Conservation (phyloP, 1,140 invertebrate genomes). For the Chymomyza costata region DNA sequence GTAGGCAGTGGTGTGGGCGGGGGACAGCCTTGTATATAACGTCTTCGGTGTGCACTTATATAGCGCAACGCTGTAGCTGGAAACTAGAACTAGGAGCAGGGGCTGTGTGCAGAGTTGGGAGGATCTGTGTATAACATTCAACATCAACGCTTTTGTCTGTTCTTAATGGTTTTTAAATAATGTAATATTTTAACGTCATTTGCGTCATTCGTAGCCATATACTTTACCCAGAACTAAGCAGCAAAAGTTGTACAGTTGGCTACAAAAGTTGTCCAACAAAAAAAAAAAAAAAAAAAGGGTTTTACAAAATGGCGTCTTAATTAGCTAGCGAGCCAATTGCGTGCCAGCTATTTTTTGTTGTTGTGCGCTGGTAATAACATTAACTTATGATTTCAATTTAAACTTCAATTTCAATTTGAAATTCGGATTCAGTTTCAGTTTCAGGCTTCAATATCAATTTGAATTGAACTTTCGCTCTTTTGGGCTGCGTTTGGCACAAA, state of each 20-base stretch:
- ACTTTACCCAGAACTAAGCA: no score
- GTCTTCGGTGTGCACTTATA: no score
- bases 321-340: no score
- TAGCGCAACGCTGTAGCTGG: no score
- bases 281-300: constrained; percentile 15
- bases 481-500: no score
- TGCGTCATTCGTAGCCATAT: constrained; percentile 58
- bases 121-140: background rate
- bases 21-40: no score
- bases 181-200: constrained; percentile 71
- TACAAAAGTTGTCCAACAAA: constrained; percentile 28
- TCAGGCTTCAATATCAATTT: constrained; percentile 6
- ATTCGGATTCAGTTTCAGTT: background rate
- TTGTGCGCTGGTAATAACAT: constrained; percentile 10
- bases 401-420: no score
- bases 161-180: constrained; percentile 72
- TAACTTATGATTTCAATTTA: constrained; percentile 9
- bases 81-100: background rate
- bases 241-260: constrained; percentile 54
- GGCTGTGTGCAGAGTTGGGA: background rate
- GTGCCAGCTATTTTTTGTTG: no score
- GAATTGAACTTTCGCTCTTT: background rate
- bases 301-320: constrained; percentile 25
- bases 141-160: constrained; percentile 54
- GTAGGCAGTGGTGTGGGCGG: constrained; percentile 5